These are phyloP conservation scores for Thalassarche chlororhynchos DNA, from an alignment of 2,113 vertebrate species.

Conservation along the genomic window DNA sequence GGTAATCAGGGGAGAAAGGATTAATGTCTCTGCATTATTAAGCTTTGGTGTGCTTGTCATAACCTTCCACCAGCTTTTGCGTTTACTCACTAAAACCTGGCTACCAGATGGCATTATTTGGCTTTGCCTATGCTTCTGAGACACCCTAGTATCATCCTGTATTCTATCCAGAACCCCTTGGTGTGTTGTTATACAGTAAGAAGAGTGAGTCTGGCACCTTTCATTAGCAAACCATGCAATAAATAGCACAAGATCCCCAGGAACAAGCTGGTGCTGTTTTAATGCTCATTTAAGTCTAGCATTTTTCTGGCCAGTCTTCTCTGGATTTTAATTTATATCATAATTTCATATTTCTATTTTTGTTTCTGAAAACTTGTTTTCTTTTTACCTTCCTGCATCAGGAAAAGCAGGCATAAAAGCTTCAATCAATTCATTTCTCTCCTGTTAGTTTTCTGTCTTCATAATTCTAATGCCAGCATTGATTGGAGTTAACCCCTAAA, in stretches of 20 bases:
- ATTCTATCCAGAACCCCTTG: conserved; percentile 47
- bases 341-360: conserved; percentile 31
- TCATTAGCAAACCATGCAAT: conserved; percentile 52
- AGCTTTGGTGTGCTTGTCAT: conserved; percentile 42
- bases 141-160: conserved; percentile 38
- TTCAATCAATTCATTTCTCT: background rate
- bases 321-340: conserved; percentile 16
- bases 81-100: conserved; percentile 37
- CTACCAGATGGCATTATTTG: conserved; percentile 61
- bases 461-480: background rate
- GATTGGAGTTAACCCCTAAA: background rate
- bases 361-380: background rate
- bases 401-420: background rate
- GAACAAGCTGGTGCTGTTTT: conserved; percentile 57
- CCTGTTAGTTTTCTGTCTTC: background rate
- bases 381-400: background rate
- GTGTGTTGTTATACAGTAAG: conserved; percentile 43
- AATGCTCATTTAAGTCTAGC: conserved; percentile 57
- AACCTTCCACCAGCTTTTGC: conserved; percentile 47
- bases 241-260: conserved; percentile 12
- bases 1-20: conserved; percentile 14
- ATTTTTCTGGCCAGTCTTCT: conserved; percentile 26
- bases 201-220: conserved; percentile 61
- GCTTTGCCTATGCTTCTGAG: conserved; percentile 35
- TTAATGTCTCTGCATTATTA: conserved; percentile 32